phyloP scores from a whole-genome alignment of 2,797 vertebrate genomes.

The Taeniopygia guttata region DNA sequence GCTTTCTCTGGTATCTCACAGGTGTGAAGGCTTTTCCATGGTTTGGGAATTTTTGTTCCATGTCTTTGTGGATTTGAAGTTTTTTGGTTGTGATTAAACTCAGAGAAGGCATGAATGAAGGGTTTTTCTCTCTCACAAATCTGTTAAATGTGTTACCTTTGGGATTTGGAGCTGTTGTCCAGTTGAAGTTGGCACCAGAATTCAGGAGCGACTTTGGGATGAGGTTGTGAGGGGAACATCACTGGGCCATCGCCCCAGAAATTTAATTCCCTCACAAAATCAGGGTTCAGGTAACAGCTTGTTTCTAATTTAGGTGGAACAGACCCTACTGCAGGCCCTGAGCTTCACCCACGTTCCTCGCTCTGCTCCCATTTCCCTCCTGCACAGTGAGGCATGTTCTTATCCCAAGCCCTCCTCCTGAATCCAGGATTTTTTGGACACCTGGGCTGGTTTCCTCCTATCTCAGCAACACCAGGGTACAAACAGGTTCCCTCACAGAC shows the following conservation, averaged over 20 bases:
- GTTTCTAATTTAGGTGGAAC: not conserved
- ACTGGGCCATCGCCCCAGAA: not conserved
- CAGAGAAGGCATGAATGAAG: not conserved
- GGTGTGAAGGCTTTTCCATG: not conserved
- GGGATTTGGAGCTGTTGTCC: not conserved
- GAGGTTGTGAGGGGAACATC: not conserved
- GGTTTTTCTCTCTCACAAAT: fast-evolving
- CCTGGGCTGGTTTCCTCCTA: not conserved
- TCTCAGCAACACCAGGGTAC: not conserved
- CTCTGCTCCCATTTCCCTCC: not conserved
- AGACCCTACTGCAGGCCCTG: not conserved
- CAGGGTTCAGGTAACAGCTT: not conserved
- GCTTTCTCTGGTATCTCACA: not conserved
- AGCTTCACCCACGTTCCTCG: not conserved
- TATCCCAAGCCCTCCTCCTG: not conserved
- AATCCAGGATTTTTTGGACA: not conserved
- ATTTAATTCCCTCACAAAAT: not conserved
- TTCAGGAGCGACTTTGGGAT: not conserved
- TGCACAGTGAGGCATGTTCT: fast-evolving
- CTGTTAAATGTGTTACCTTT: not conserved
- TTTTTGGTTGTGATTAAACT: not conserved
- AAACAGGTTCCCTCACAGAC: not conserved
- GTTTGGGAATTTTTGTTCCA: not conserved
- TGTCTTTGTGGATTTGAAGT: not conserved
- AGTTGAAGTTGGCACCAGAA: not conserved